phyloP scores from a whole-genome alignment of 2,113 vertebrate species.

The Bubo scandiacus region DNA sequence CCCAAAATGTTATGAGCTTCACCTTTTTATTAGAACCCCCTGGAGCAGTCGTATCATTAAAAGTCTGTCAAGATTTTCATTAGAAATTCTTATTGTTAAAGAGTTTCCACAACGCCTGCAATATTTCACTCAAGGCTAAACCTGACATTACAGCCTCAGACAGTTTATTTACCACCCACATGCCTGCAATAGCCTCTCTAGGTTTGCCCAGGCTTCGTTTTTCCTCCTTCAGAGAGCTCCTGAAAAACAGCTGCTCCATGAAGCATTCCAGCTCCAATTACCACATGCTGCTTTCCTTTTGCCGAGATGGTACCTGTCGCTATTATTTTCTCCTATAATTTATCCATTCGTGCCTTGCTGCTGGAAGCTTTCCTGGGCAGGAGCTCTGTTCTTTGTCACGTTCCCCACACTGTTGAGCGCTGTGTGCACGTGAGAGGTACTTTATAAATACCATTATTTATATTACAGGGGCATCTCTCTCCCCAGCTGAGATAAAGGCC shows the following conservation, averaged over 20 bases:
- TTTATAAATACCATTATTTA: conserved; percentile 39
- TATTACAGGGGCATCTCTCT: background rate
- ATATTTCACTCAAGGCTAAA: conserved; percentile 58
- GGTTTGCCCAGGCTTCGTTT: background rate
- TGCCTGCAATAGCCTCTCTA: conserved; percentile 30
- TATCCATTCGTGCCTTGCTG: conserved; percentile 25
- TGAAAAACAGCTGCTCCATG: conserved; percentile 50
- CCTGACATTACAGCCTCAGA: conserved; percentile 16
- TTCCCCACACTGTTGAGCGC: background rate
- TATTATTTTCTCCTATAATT: conserved; percentile 36
- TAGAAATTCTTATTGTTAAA: conserved; percentile 40
- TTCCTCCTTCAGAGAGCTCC: conserved; percentile 23
- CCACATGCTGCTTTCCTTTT: conserved; percentile 32
- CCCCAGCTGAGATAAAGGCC: conserved; percentile 21
- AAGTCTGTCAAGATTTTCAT: conserved; percentile 66
- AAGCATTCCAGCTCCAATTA: conserved; percentile 28
- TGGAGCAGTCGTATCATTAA: conserved; percentile 29
- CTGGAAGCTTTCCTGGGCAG: conserved; percentile 44
- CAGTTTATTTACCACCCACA: conserved; percentile 65
- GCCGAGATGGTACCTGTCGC: conserved; percentile 17
- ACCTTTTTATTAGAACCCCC: conserved; percentile 46
- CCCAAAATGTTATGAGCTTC: conserved; percentile 28
- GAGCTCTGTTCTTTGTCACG: conserved; percentile 14
- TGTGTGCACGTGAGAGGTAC: background rate
- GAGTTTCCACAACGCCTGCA: conserved; percentile 22